phyloP scores from a whole-genome alignment of 2,888 invertebrate species.

The Prenolepis imparis region DNA sequence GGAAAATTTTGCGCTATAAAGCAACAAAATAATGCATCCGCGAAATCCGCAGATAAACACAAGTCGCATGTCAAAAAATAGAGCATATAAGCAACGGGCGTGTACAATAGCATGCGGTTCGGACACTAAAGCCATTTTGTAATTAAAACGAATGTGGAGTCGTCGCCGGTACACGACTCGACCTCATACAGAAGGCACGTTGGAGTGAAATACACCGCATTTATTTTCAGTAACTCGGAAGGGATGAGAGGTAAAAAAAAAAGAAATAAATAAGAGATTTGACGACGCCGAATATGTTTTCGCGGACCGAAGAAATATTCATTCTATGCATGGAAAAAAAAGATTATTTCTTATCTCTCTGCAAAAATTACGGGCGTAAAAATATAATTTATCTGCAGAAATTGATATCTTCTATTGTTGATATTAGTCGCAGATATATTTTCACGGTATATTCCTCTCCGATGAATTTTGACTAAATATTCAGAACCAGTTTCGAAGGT shows the following conservation, averaged over 20 bases:
- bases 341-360: neutral
- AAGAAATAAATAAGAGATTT: conserved; percentile 12
- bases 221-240: neutral
- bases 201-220: conserved; percentile 16
- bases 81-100: conserved; percentile 29
- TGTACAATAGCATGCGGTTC: neutral
- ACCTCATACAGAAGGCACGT: neutral
- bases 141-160: conserved; percentile 56
- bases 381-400: neutral
- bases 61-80: conserved; percentile 16
- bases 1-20: neutral
- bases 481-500: neutral
- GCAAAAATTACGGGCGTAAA: neutral
- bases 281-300: neutral
- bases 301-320: neutral
- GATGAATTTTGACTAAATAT: neutral
- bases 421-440: neutral
- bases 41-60: neutral
- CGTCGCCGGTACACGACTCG: neutral
- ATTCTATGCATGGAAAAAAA: neutral
- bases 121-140: conserved; percentile 30
- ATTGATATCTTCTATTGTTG: conserved; percentile 10
- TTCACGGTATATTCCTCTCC: neutral
- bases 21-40: neutral
- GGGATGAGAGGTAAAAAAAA: neutral